Base-by-base conservation (phyloP, 2,888 invertebrate genomes). In the Fragum fragum region DNA sequence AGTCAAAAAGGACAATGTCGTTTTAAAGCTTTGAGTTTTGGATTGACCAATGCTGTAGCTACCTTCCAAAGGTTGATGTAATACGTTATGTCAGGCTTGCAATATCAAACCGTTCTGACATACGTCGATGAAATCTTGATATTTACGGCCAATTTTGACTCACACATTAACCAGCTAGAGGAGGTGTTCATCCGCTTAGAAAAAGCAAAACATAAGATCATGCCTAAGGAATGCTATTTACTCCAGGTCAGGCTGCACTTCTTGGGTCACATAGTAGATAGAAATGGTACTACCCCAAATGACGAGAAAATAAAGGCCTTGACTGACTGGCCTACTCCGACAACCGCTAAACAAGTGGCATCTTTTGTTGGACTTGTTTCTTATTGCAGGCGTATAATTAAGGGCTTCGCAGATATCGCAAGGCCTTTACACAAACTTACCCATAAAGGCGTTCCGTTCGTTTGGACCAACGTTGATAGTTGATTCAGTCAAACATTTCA, bases 31-130 rank as follows among this genome's bases (percentile, higher is more conserved):
- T 26, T 57, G 9, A 57, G 78, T 9, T 81, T 79, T 73, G 81
- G 81, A 1, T 39, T 79, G 0, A 59, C 47, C 11, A 81, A 81
- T 72, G 77, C 87, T 0, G 84, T 86, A 1, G 52, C 82, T 0
- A 83, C 82, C 1, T 89, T 89, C 71, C 75, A 87, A 55, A 59
- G 86, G 39, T 63, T 87, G 47, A 76, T 89, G 74, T 68, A 83
- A 23, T 32, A 55, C 11, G 82, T 88, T 1, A 57, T 87, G 29
- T 18, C 66, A 52, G 87, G 83, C 11, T 42, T 88, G 0, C 75
- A 79, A 39, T 86, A 84, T 78, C 79, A 80, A 32, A 72, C 72
- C 16, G 79, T 80, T 21, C 68, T 73, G 5, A 39, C 73, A 14
- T 75, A 75, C 21, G 68, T 75, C 55, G 75, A 75, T 28, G 75